phyloP scores from a whole-genome alignment of 1,140 invertebrate species.

The Acromyrmex charruanus region DNA sequence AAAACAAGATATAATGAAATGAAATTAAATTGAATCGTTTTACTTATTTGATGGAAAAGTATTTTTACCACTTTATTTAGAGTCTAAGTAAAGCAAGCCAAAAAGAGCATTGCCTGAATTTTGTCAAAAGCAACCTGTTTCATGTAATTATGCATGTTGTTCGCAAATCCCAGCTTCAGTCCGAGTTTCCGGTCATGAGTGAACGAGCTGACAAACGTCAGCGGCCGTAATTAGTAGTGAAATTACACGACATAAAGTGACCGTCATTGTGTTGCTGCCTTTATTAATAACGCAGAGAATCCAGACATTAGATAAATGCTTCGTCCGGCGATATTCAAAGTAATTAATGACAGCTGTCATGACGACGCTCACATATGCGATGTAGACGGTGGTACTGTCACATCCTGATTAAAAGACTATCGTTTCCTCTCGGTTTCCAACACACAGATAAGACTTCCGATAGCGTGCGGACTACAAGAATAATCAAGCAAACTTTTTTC shows the following conservation, averaged over 20 bases:
- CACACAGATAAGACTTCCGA: constrained; percentile 50
- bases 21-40: not conserved
- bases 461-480: not conserved
- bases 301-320: constrained; percentile 41
- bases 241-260: constrained; percentile 53
- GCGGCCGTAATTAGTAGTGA: constrained; percentile 44
- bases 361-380: constrained; percentile 15
- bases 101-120: not conserved
- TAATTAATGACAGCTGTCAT: constrained; percentile 51
- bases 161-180: not conserved
- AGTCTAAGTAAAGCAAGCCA: not conserved
- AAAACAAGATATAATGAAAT: not conserved
- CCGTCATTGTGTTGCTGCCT: constrained; percentile 44
- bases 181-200: constrained; percentile 7
- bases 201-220: constrained; percentile 20
- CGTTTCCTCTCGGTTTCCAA: constrained; percentile 26
- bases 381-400: not conserved
- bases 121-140: constrained; percentile 42
- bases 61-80: constrained; percentile 13
- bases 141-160: constrained; percentile 1
- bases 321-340: constrained; percentile 35
- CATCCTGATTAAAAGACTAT: constrained; percentile 46
- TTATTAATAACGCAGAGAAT: constrained; percentile 58
- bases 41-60: not conserved
- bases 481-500: constrained; percentile 23